Evolutionary conservation across 2,797 vertebrate genomes (phyloP), one percentile per base, ranked within the genome.

Genomic region (Podarcis lilfordi): DNA sequence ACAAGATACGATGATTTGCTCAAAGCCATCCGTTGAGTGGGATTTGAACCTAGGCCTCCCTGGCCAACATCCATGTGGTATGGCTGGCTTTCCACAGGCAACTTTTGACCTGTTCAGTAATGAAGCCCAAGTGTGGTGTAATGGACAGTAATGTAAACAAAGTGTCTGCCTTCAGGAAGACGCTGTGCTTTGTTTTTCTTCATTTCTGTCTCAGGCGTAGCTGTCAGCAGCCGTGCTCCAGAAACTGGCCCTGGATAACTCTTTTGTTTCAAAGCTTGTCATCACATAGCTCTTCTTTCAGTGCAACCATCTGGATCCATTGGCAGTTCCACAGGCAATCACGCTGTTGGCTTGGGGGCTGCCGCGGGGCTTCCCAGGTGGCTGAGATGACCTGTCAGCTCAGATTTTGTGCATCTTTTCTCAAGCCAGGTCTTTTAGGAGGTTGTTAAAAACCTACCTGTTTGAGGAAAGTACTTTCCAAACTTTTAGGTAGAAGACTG

Each of bases 271-370:
- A 74, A 45, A 0, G 0, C 11, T 75, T 90, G 64, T 77, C 87
- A 74, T 72, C 32, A 0, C 0, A 0, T 0, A 0, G 10, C 19
- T 71, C 35, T 71, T 82, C 43, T 88, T 40, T 43, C 75, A 75
- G 32, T 0, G 0, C 82, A 4, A 0, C 80, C 4, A 0, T 87
- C 75, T 71, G 85, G 75, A 66, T 86, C 86, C 0, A 0, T 85
- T 75, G 32, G 59, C 1, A 3, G 11, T 61, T 87, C 88, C 19
- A 19, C 32, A 90, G 69, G 64, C 80, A 64, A 40, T 17, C 1
- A 0, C 71, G 11, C 0, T 88, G 0, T 15, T 88, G 80, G 61
- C 35, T 6, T 50, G 1, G 7, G 74, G n/a, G 66, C 0, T 2
- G 77, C 23, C 2, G 0, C 2, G 2, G 79, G 77, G 69, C 19